A percentile compares a stretch with the other conserved stretches of the same genome.
Evolutionary conservation across 2,113 vertebrate species (phyloP).

Genomic region (Psittacula cyanocephala): DNA sequence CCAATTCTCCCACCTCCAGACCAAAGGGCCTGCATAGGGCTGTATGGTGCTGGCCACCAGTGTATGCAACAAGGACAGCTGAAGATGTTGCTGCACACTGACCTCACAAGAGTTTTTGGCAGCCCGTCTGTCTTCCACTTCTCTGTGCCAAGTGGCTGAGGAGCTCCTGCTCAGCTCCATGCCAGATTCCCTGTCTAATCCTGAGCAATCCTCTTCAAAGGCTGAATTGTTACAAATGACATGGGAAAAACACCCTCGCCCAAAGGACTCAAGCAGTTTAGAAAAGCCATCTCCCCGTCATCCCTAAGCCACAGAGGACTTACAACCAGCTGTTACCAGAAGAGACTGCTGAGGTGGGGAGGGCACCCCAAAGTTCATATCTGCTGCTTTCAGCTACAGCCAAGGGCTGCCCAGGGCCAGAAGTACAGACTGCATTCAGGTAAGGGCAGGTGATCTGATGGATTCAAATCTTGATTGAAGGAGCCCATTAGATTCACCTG

Average conservation of each 20-base stretch:
- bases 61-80: rapidly evolving
- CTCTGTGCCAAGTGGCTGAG: background rate
- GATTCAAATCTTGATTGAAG: background rate
- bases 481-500: background rate
- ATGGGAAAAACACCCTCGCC: background rate
- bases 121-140: background rate
- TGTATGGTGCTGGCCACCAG: background rate
- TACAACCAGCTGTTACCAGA: background rate
- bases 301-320: background rate
- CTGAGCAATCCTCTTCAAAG: background rate
- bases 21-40: rapidly evolving
- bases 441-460: background rate
- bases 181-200: background rate
- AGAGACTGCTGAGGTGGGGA: background rate
- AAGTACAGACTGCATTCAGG: background rate
- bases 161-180: background rate
- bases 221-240: background rate
- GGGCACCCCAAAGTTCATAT: background rate
- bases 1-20: background rate
- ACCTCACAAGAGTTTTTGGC: rapidly evolving
- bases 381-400: background rate
- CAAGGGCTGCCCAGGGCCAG: background rate
- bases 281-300: background rate
- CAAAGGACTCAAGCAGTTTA: background rate
- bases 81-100: background rate